Percentiles rank a stretch among this genome's conserved stretches.
phyloP scores from a whole-genome alignment of 2,888 invertebrate species.

The Thera obeliscata region DNA sequence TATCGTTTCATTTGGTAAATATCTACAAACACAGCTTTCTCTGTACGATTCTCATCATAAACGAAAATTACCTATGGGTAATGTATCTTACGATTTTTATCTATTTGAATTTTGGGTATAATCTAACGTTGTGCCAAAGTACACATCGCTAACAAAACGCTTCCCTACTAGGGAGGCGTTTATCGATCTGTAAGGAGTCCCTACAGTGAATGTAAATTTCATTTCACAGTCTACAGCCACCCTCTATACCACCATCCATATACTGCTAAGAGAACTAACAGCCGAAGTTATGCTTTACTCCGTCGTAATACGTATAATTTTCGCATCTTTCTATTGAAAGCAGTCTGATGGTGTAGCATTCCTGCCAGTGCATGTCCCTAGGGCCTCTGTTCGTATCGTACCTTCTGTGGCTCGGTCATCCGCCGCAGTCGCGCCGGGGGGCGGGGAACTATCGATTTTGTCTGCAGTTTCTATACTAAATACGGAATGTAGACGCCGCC shows the following conservation, averaged over 20 bases:
- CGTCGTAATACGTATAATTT: slow-evolving; percentile 24
- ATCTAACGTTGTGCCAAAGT: neutral
- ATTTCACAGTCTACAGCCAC: neutral
- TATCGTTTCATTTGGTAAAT: no score
- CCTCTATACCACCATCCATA: neutral
- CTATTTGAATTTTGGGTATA: neutral
- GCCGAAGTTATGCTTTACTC: slow-evolving; percentile 18
- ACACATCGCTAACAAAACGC: slow-evolving; percentile 12
- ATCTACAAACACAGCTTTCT: no score
- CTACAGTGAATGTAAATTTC: slow-evolving; percentile 14
- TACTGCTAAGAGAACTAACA: slow-evolving; percentile 6
- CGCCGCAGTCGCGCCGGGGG: slow-evolving; percentile 48
- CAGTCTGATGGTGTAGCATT: slow-evolving; percentile 44
- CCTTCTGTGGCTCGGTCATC: slow-evolving; percentile 53
- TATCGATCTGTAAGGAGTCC: no score
- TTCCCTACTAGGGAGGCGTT: neutral
- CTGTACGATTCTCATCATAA: no score
- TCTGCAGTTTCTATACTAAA: slow-evolving; percentile 71
- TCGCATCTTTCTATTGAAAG: slow-evolving; percentile 13
- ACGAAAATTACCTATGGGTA: no score
- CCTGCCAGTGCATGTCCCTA: slow-evolving; percentile 57
- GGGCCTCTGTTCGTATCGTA: slow-evolving; percentile 8
- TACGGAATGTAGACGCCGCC: slow-evolving; percentile 62
- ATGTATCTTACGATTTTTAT: no score
- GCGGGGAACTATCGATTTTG: slow-evolving; percentile 75